Evolutionary conservation across 2,797 vertebrate genomes (phyloP), one percentile per base, ranked within the genome.

Genomic region (Phalloptychus januarius): DNA sequence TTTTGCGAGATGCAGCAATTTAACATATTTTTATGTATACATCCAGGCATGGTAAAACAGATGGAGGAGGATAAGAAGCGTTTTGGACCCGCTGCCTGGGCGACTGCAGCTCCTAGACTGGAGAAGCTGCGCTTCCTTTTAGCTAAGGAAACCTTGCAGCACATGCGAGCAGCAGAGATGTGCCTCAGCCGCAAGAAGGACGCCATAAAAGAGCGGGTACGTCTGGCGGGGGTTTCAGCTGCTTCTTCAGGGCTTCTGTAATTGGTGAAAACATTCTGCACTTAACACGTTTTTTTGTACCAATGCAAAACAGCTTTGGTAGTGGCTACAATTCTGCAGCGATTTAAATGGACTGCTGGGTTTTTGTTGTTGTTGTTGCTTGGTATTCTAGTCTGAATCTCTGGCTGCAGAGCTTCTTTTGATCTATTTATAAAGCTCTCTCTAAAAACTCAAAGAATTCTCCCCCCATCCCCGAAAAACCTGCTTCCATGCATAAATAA

Each of bases 71-170:
- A 99, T 80, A 93, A 91, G 79, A 86, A 89, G 80, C 95, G 96
- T 45, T 99, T 98, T 85, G 98, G 98, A 82, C 94, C 96, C 42
- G 95, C 96, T 16, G 92, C 97, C 77, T 99, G 98, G 98, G 95
- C 96, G 0, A 94, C 95, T 23, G 98, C 96, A 10, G 90, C 94
- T 65, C 97, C 97, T 46, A 92, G 97, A 52, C 89, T 97, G 84
- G 98, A 99, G 90, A 97, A 95, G 72, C 94, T 99, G 11, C 96
- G 95, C 86, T 96, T 96, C 69, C 95, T 97, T 83, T 90, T 97
- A 83, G 97, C 97, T 65, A 98, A 96, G 91, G 98, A 99, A 94
- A 97, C 96, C 0, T 95, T 99, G 87, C 98, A 99, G 92, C 95
- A 97, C 75, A 96, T 97, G 96, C 96, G 97, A 85, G 96, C 97